Conservation (phyloP, 2,888 invertebrate species). For the Scaptomyza cyrtandrae region DNA sequence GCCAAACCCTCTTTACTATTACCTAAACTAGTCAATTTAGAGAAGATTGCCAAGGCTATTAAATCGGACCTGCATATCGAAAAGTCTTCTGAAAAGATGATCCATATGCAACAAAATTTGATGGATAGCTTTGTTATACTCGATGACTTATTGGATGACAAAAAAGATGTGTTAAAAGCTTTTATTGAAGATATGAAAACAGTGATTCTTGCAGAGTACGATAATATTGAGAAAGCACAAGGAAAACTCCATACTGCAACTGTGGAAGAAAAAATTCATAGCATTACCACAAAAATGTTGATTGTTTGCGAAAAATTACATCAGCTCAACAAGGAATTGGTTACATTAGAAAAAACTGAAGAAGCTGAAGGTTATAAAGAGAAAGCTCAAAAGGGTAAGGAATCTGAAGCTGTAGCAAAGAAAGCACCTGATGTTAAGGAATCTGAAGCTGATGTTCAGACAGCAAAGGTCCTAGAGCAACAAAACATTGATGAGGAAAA, state of each 20-base stretch:
- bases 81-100: constrained; percentile 75
- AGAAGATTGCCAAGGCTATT: constrained; percentile 53
- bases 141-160: constrained; percentile 66
- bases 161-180: constrained; percentile 28
- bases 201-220: too few relatives aligned
- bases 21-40: constrained; percentile 51
- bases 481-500: too few relatives aligned
- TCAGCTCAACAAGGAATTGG: neutral
- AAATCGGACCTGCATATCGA: constrained; percentile 43
- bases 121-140: constrained; percentile 80
- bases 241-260: constrained; percentile 14
- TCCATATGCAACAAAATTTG: constrained; percentile 74
- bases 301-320: constrained; percentile 50
- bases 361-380: constrained; percentile 7
- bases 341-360: neutral
- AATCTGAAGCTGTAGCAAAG: neutral
- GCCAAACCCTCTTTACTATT: constrained; percentile 49
- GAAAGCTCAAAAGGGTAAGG: neutral
- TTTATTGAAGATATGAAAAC: constrained; percentile 60
- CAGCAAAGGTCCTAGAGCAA: too few relatives aligned
- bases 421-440: too few relatives aligned
- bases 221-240: too few relatives aligned
- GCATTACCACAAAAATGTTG: constrained; percentile 46
- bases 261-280: constrained; percentile 41
- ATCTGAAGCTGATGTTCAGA: too few relatives aligned